Conservation (phyloP, 2,888 invertebrate genomes). For the Megaustenia siamemsis region DNA sequence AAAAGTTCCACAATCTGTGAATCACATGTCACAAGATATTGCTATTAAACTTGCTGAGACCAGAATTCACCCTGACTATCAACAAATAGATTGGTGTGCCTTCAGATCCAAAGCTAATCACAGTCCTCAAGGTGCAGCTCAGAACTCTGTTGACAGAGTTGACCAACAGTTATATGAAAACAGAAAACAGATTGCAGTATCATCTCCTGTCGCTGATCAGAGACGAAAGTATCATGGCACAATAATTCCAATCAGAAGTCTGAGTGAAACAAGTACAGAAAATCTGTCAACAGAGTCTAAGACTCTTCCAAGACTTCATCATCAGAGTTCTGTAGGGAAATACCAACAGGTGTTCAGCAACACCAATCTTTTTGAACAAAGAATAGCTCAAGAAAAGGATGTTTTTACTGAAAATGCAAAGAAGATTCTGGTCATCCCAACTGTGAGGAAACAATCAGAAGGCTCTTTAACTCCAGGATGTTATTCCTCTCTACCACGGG, state of each 20-base stretch:
- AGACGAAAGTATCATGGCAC: neutral
- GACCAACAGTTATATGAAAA: conserved; percentile 53
- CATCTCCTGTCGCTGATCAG: conserved; percentile 32
- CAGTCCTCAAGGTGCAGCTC: neutral
- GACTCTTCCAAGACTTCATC: conserved; percentile 44
- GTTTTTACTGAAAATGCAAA: neutral
- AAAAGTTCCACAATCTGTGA: neutral
- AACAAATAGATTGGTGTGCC: neutral
- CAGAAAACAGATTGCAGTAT: conserved; percentile 53
- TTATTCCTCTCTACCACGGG: conserved; percentile 55
- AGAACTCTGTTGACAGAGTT: conserved; percentile 49
- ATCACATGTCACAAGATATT: neutral
- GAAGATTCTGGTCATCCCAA: neutral
- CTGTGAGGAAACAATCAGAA: conserved; percentile 47
- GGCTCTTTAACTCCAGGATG: conserved; percentile 38
- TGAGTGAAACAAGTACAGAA: conserved; percentile 19
- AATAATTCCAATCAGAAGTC: neutral
- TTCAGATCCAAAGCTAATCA: conserved; percentile 10
- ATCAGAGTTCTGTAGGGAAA: neutral
- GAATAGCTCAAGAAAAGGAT: neutral
- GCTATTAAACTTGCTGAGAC: conserved; percentile 32
- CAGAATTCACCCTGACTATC: conserved; percentile 38
- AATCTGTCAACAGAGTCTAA: conserved; percentile 21
- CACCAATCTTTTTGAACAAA: neutral
- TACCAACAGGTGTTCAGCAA: neutral